Percentiles rank a stretch among this genome's conserved stretches.
Conservation (phyloP, 2,113 vertebrate genomes). For the Silurus glanis region DNA sequence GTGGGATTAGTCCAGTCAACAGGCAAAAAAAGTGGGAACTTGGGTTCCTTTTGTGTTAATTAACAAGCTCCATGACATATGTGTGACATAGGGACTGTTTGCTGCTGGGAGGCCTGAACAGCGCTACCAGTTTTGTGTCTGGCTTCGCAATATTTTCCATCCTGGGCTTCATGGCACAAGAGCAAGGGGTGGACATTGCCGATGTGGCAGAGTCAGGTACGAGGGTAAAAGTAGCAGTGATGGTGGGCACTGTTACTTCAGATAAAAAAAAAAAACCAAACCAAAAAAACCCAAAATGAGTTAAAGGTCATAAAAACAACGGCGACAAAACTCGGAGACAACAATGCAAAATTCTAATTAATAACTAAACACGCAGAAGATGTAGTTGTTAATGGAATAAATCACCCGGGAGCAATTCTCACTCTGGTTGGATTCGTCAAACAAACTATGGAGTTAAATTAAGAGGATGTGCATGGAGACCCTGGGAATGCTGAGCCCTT, state of each 20-base stretch:
- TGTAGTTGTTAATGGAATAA: constrained; percentile 9
- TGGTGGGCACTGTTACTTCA: constrained; percentile 94
- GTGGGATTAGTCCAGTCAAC: constrained; percentile 49
- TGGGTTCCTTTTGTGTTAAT: constrained; percentile 86
- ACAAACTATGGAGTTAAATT: constrained; percentile 36
- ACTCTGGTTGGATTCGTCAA: constrained; percentile 42
- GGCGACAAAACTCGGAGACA: constrained; percentile 17
- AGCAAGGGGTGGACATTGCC: constrained; percentile 99
- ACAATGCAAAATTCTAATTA: constrained; percentile 22
- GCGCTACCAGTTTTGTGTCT: constrained; percentile 99
- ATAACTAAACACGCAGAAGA: constrained; percentile 30
- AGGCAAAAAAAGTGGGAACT: constrained; percentile 53
- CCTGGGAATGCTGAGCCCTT: constrained; percentile 33
- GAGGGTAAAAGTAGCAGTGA: constrained; percentile 89
- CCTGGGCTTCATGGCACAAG: constrained; percentile 99
- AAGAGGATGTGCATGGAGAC: constrained; percentile 49
- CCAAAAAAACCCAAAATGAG: constrained; percentile 23
- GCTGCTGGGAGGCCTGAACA: constrained; percentile 99
- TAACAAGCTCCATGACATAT: constrained; percentile 99
- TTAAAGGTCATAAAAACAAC: constrained; percentile 40
- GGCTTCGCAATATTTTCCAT: constrained; percentile 99
- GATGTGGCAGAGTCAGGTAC: constrained; percentile 99
- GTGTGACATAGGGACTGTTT: constrained; percentile 99
- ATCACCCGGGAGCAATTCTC: constrained; percentile 24
- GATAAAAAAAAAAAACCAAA: constrained; percentile 54